phyloP scores from a whole-genome alignment of 2,113 vertebrate species.

The Larimichthys polyactis region DNA sequence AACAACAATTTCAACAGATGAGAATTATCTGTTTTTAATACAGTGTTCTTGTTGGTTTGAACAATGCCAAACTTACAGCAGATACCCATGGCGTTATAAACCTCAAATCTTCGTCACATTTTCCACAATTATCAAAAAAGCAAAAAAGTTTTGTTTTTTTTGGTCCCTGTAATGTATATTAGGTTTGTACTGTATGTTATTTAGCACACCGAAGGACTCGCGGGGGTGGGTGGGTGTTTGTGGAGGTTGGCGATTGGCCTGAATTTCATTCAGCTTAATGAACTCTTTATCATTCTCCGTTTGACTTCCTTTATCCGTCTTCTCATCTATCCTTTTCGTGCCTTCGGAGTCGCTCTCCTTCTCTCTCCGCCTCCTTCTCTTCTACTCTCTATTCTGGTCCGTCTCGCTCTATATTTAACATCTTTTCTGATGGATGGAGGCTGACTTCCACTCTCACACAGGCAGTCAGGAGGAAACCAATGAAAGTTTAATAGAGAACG shows the following conservation, averaged over 20 bases:
- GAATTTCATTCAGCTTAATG: constrained; percentile 31
- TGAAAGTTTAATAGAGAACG: constrained; percentile 78
- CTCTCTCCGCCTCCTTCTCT: constrained; percentile 18
- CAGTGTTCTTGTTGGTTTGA: not conserved
- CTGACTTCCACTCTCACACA: constrained; percentile 61
- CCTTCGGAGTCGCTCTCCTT: not conserved
- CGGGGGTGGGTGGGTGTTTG: not conserved
- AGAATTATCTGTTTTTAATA: not conserved
- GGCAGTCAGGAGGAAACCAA: constrained; percentile 69
- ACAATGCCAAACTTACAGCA: not conserved
- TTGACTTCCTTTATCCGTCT: constrained; percentile 39
- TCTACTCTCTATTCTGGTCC: constrained; percentile 70
- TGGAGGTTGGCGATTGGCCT: constrained; percentile 5
- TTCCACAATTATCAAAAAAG: not conserved
- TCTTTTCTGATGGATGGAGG: constrained; percentile 74
- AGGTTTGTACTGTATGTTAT: not conserved
- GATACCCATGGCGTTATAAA: not conserved
- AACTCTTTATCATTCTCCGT: constrained; percentile 24
- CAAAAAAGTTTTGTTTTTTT: too few relatives aligned
- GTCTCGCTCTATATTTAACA: constrained; percentile 77
- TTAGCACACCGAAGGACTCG: not conserved
- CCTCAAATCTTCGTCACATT: not conserved
- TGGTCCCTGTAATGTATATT: not conserved
- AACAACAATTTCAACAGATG: too few relatives aligned
- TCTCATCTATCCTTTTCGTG: constrained; percentile 39